These are phyloP conservation scores for Neoaliturus tenellus DNA, from an alignment of 2,888 invertebrate genomes.

Conservation along the genomic window DNA sequence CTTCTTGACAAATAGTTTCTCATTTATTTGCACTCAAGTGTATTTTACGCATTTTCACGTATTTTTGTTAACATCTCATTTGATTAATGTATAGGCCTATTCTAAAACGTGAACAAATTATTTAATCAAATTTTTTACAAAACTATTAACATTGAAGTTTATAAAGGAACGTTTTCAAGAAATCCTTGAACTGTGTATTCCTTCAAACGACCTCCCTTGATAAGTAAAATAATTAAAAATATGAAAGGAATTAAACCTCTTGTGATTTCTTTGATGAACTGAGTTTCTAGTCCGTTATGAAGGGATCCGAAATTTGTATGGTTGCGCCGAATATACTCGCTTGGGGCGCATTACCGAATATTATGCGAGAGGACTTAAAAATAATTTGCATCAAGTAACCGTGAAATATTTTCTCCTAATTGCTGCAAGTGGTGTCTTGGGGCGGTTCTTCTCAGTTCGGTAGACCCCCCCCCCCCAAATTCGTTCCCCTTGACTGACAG, in stretches of 20 bases:
- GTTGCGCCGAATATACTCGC: slow-evolving; percentile 2
- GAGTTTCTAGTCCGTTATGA: slow-evolving; percentile 4
- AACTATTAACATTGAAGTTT: no score
- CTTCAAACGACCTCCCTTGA: neutral
- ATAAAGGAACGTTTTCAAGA: no score
- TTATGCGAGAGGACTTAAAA: slow-evolving; percentile 46
- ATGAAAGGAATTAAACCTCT: slow-evolving; percentile 12
- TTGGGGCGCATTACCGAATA: slow-evolving; percentile 34
- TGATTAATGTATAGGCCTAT: no score
- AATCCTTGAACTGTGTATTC: neutral
- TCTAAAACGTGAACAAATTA: no score
- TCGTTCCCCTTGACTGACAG: slow-evolving; percentile 67
- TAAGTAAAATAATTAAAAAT: slow-evolving; percentile 6
- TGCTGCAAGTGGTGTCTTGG: slow-evolving; percentile 55
- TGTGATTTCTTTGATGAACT: neutral
- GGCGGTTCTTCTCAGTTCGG: slow-evolving; percentile 11
- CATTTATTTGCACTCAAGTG: no score
- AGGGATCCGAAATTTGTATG: slow-evolving; percentile 12
- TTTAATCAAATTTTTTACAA: no score
- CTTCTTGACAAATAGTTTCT: no score
- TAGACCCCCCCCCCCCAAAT: slow-evolving; percentile 48
- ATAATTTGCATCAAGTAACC: slow-evolving; percentile 63
- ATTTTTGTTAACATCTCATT: no score
- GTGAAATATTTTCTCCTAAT: slow-evolving; percentile 62
- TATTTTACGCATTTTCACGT: no score